Base-by-base conservation (phyloP, 2,888 invertebrate species). In the Criorhina ranunculi region DNA sequence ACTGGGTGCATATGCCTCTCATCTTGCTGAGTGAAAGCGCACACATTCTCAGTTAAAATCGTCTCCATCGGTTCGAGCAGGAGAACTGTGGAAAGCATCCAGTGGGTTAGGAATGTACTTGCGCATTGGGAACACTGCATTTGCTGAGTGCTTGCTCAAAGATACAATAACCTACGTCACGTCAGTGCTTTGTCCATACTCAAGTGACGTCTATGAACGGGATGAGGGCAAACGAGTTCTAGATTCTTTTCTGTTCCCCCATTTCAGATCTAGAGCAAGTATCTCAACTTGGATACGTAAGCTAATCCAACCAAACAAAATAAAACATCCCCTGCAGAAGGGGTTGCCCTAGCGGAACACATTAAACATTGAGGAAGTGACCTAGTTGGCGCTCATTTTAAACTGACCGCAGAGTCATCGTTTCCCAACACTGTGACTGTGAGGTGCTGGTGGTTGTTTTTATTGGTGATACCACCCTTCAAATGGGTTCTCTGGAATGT, bases 161-260 rank as follows among this genome's bases (percentile, higher is more conserved):
- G 35, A 46, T 72, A 59, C 62, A 24, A 53, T 49, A 67, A 44
- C 35, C 53, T 62, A 60, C 80, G 73, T 75, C 80, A 67, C 67
- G 44, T 73, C 60, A 73, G 73, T 73, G 44, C 46, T 60, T 31
- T 67, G 51, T 55, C 40, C 53, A 80, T 46, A 67, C 60, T 37
- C 44, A 53, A 35, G 44, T 55, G 46, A 73, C 49, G 60, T 51
- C 15, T 37, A 12, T 37, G 24, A 53, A 33, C 17, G 24, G 24
- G 62, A 49, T 80, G 80, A 75, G 75, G 73, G 75, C 67, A 80
- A 73, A 73, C 73, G 59, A 64, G 78, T 55, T 72, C 57, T 64
- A 70, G 78, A 70, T 78, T 40, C 24, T 49, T 42, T 67, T 55
- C 46, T 33, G 64, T 24, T 24, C 24, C 1, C 24, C 24, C 49